These are phyloP conservation scores for Cebidichthys violaceus DNA, from an alignment of 2,113 vertebrate genomes.

Conservation along the genomic window DNA sequence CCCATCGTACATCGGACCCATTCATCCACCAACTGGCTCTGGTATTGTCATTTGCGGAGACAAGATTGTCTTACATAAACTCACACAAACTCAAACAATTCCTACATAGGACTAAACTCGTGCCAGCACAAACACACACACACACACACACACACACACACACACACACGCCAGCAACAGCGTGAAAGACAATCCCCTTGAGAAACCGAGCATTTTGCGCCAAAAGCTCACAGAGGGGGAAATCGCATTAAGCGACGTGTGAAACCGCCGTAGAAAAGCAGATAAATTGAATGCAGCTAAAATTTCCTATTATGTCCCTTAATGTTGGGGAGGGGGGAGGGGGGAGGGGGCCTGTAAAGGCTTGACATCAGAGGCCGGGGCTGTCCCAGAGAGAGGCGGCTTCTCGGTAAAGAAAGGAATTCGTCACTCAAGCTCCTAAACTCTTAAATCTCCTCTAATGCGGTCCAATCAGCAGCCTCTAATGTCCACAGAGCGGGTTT, in stretches of 20 bases:
- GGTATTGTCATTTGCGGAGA: constrained; percentile 41
- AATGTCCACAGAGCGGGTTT: constrained; percentile 53
- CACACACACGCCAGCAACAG: constrained; percentile 23
- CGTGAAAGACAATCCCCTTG: constrained; percentile 79
- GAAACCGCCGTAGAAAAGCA: constrained; percentile 79
- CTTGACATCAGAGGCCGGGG: constrained; percentile 69
- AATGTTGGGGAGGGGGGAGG: constrained; percentile 40
- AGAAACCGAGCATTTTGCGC: constrained; percentile 68
- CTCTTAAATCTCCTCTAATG: constrained; percentile 72
- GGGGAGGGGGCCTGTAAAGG: constrained; percentile 23
- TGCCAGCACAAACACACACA: constrained; percentile 19
- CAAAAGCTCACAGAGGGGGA: constrained; percentile 65
- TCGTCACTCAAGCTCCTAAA: constrained; percentile 74
- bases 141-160: constrained; percentile 1
- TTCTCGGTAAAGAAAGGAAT: constrained; percentile 76
- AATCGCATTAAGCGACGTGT: constrained; percentile 78
- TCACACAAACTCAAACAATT: constrained; percentile 13
- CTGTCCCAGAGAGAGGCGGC: constrained; percentile 57
- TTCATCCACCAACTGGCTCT: constrained; percentile 44
- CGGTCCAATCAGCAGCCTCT: constrained; percentile 70
- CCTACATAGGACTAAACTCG: constrained; percentile 9
- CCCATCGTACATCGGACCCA: constrained; percentile 16
- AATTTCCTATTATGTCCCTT: constrained; percentile 82
- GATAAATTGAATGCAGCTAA: constrained; percentile 79
- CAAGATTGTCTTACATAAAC: constrained; percentile 26